These are phyloP conservation scores for Rhagophthalmus giganteus DNA, from an alignment of 2,888 invertebrate species.

Conservation along the genomic window DNA sequence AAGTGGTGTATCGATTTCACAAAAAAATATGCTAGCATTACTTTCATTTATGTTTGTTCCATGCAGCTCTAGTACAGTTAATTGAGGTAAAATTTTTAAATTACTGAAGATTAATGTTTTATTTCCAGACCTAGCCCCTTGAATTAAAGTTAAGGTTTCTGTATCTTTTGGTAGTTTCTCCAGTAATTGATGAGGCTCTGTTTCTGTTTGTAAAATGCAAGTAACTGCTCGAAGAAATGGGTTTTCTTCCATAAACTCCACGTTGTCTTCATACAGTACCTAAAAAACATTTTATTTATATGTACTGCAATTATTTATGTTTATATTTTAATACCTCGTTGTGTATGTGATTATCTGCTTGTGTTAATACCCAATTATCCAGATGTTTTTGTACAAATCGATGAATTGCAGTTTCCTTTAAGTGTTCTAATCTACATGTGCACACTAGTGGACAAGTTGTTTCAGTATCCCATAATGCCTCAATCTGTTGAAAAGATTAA, in stretches of 20 bases:
- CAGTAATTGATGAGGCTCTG: slow-evolving; percentile 53
- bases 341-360: slow-evolving; percentile 41
- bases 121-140: slow-evolving; percentile 59
- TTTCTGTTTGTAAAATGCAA: slow-evolving; percentile 59
- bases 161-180: slow-evolving; percentile 56
- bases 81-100: slow-evolving; percentile 56
- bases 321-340: slow-evolving; percentile 52
- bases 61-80: slow-evolving; percentile 64
- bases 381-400: slow-evolving; percentile 57
- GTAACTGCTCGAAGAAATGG: slow-evolving; percentile 58
- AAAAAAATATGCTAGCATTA: slow-evolving; percentile 48
- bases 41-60: slow-evolving; percentile 55
- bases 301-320: not conserved
- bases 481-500: slow-evolving; percentile 36
- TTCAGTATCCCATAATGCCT: slow-evolving; percentile 48
- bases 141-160: slow-evolving; percentile 62
- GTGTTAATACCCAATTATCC: slow-evolving; percentile 35
- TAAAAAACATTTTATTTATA: slow-evolving; percentile 33
- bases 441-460: slow-evolving; percentile 58
- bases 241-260: slow-evolving; percentile 52
- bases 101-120: slow-evolving; percentile 55
- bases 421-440: slow-evolving; percentile 60
- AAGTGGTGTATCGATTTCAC: slow-evolving; percentile 58
- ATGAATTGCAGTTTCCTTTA: slow-evolving; percentile 60
- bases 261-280: slow-evolving; percentile 56